Evolutionary conservation across 2,113 vertebrate species (phyloP).

Genomic region (Stomatorhinus ivindoensis): DNA sequence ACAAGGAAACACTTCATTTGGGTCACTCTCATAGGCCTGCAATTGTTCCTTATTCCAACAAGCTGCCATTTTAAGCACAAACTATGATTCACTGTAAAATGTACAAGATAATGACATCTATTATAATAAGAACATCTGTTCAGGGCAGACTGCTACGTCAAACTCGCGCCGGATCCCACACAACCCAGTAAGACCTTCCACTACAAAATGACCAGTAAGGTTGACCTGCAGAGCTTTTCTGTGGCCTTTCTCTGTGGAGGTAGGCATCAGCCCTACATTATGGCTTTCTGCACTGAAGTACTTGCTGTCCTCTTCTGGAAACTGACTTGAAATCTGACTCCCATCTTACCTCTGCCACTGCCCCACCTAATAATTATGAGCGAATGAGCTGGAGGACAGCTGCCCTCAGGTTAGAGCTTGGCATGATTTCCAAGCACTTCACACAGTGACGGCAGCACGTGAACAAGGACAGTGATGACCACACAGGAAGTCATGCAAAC

Average conservation of each 20-base stretch:
- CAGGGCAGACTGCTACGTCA: background rate
- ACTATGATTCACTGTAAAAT: background rate
- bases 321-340: constrained; percentile 61
- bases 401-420: background rate
- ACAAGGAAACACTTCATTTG: background rate
- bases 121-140: background rate
- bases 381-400: background rate
- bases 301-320: constrained; percentile 45
- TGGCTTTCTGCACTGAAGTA: constrained; percentile 33
- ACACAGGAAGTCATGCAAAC: background rate
- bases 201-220: background rate
- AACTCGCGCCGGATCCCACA: background rate
- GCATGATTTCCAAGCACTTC: background rate
- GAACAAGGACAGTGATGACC: background rate
- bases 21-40: background rate
- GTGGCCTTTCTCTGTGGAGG: constrained; percentile 25
- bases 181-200: background rate
- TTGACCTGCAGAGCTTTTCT: constrained; percentile 18
- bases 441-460: background rate
- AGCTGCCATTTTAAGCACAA: background rate
- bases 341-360: constrained; percentile 37
- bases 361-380: background rate
- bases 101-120: background rate
- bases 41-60: background rate
- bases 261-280: background rate